phyloP scores from a whole-genome alignment of 2,888 invertebrate species.

The Andrena camellia region DNA sequence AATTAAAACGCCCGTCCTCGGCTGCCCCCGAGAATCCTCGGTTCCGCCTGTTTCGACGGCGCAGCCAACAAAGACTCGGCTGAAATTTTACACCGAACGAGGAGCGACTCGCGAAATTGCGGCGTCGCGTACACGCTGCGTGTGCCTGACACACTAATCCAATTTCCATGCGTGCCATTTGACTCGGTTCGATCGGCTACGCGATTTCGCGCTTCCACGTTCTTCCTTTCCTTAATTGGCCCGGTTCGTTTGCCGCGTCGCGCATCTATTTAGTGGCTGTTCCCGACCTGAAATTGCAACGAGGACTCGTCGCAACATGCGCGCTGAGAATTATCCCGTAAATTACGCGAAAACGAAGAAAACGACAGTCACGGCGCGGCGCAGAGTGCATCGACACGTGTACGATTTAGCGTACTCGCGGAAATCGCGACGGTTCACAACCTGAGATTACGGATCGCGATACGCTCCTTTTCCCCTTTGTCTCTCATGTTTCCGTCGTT shows the following conservation, averaged over 20 bases:
- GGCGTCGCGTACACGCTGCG: conserved; percentile 16
- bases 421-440: conserved; percentile 18
- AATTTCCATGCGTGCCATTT: conserved; percentile 62
- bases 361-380: conserved; percentile 25
- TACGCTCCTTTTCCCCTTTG: conserved; percentile 21
- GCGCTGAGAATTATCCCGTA: not conserved
- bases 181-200: conserved; percentile 39
- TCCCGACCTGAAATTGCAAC: not conserved
- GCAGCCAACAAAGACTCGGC: not conserved
- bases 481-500: not conserved
- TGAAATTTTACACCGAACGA: too few relatives aligned
- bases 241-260: not conserved
- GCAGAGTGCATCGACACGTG: conserved; percentile 28
- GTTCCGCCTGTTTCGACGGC: not conserved
- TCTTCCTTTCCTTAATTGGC: not conserved
- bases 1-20: not conserved
- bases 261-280: not conserved
- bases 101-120: not conserved
- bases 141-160: conserved; percentile 67
- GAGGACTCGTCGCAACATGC: not conserved
- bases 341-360: conserved; percentile 43
- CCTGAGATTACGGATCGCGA: conserved; percentile 46
- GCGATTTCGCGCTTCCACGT: conserved; percentile 49
- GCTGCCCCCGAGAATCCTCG: not conserved
- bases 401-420: conserved; percentile 33